Evolutionary conservation across 2,888 invertebrate species (phyloP), one percentile per base, ranked within the genome.

Genomic region (Drosophila helvetica): DNA sequence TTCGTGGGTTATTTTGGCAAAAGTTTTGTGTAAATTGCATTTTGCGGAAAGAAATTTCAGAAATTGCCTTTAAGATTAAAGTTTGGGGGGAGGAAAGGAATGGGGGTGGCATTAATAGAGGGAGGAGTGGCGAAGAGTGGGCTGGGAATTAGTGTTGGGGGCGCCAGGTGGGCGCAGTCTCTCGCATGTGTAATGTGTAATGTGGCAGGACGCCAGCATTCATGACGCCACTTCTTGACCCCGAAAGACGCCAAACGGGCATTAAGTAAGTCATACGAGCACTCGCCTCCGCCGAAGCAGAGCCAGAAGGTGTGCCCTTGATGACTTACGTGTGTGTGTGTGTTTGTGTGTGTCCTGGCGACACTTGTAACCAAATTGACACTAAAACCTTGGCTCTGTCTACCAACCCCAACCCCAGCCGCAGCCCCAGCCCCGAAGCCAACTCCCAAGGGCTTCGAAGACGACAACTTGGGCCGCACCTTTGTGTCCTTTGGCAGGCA

Each of bases 331-430:
- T 52, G 56, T 52, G 51, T 19, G 17, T 58, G 52, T 38, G 54
- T 33, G 54, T 57, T 43, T 57, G 56, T 56, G 12, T 47, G 43
- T 56, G 43, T 63, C 48, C 42, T 58, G 73, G 66, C 73, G 65
- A 75, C 85, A 82, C 89, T 83, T 86, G 86, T 77, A 71, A 73
- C 84, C 80, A 78, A 89, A 88, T 80, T 83, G 81, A 89, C 86
- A 89, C 74, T 77, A 79, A 80, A 86, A 68, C 68, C 61, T 45
- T 60, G 64, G 58, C 55, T 53, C 64, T 38, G 53, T 52, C 66
- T 68, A 46, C 56, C 73, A 45, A 22, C 3, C 48, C 56, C 73
- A 45, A 22, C 3, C n/a, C 50, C 30, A 43, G 22, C n/a, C 8
- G 19, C 10, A 17, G 45, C 12, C 43, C 51, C 25, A 15, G 52